Conservation (phyloP, 2,113 vertebrate genomes). For the Blennius ocellaris region DNA sequence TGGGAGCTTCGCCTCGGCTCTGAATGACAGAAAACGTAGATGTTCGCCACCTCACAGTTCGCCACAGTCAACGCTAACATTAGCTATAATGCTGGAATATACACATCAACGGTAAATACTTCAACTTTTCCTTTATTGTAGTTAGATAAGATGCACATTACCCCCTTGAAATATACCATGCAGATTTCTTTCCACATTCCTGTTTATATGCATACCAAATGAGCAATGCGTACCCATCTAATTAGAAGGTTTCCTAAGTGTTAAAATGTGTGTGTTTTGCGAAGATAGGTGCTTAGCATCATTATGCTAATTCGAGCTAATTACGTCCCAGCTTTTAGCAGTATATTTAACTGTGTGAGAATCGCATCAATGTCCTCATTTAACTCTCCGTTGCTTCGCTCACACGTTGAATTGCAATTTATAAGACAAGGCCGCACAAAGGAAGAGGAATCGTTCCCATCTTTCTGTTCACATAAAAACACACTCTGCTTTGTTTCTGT, state of each 20-base stretch:
- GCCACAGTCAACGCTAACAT: too few relatives aligned
- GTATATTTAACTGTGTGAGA: background rate
- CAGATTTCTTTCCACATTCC: too few relatives aligned
- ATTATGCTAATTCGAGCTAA: slow-evolving; percentile 12
- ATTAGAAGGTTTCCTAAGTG: background rate
- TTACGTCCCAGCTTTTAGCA: background rate
- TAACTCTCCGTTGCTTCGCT: background rate
- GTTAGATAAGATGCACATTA: too few relatives aligned
- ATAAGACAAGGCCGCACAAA: background rate
- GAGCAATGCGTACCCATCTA: too few relatives aligned
- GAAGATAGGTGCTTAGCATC: background rate
- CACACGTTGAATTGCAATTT: slow-evolving; percentile 2
- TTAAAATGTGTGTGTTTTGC: background rate
- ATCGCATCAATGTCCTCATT: background rate
- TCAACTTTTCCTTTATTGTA: too few relatives aligned
- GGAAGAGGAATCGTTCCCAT: background rate
- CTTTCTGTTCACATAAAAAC: slow-evolving; percentile 8
- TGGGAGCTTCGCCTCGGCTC: too few relatives aligned
- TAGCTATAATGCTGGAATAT: too few relatives aligned
- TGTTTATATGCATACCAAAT: too few relatives aligned
- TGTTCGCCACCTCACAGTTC: too few relatives aligned
- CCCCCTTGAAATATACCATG: too few relatives aligned
- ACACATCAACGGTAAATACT: too few relatives aligned
- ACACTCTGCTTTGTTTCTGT: slow-evolving; percentile 26
- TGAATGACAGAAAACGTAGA: too few relatives aligned